Evolutionary conservation across 2,888 invertebrate genomes (phyloP), one percentile per base, ranked within the genome.

Genomic region (Drymonia ruficornis): DNA sequence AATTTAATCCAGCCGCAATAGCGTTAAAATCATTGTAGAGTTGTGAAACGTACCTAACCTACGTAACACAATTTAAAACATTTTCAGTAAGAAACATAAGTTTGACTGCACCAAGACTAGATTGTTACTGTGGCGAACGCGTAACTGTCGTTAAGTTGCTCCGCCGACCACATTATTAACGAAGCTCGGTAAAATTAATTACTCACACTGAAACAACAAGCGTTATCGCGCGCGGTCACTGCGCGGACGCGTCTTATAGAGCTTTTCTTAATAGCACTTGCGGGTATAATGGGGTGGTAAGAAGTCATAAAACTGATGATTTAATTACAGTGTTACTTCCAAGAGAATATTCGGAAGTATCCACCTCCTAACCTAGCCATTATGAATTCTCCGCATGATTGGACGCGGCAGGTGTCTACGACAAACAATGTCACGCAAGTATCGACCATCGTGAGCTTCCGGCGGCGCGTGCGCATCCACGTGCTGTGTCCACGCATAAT

Each of bases 391-490:
- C 54, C 70, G 70, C 84, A 80, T 76, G 81, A 75, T 63, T 71
- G 73, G 66, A 63, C 67, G 58, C 59, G 70, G 72, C 84, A 81
- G 83, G 84, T 83, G 82, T 62, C 69, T 64, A 53, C 67, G 59
- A 60, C 76, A 72, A 77, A 81, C 78, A 82, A 80, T 80, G 80
- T 80, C 78, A 76, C 62, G 72, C 74, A 70, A 76, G 71, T 72
- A 76, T 78, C 69, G 76, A 63, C 71, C 65, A 65, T 70, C 72
- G 68, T 62, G 58, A 72, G 77, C 72, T 76, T 82, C 80, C 82
- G 86, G 85, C 87, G 86, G 85, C 87, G 86, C 85, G 86, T 85
- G 86, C 84, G 82, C 84, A 78, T 72, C 83, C 86, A 87, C 87
- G 83, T 87, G 87, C 72, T 69, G 54, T 60, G 56, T 59, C 71